Evolutionary conservation across 2,888 invertebrate species (phyloP).

Genomic region (Tiliacea aurago): DNA sequence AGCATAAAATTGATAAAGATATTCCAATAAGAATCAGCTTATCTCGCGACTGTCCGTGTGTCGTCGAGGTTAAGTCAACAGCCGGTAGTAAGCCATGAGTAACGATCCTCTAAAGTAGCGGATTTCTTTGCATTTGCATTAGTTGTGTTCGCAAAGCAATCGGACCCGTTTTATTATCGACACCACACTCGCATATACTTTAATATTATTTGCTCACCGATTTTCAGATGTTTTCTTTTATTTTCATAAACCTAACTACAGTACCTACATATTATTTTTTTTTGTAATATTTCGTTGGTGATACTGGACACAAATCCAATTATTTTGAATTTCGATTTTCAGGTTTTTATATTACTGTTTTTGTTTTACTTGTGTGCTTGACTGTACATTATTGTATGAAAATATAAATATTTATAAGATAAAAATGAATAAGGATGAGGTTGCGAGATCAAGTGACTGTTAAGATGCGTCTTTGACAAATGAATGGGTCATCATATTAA

Average conservation of each 20-base stretch:
- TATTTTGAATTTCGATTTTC: constrained; percentile 41
- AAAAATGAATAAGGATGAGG: constrained; percentile 48
- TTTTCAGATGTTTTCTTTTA: constrained; percentile 40
- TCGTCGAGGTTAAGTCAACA: constrained; percentile 81
- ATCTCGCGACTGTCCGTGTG: constrained; percentile 66
- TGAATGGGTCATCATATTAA: constrained; percentile 41
- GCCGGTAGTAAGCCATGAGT: constrained; percentile 82
- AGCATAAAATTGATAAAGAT: constrained; percentile 45
- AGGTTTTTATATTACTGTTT: no score
- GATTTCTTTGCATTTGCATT: constrained; percentile 84
- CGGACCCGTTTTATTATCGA: constrained; percentile 72
- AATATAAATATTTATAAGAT: constrained; percentile 56
- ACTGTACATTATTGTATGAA: constrained; percentile 33
- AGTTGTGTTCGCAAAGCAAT: constrained; percentile 71
- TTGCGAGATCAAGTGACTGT: constrained; percentile 21
- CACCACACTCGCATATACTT: constrained; percentile 73
- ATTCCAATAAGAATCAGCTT: constrained; percentile 35
- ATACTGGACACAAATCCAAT: not conserved
- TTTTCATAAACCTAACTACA: not conserved
- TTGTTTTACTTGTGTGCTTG: constrained; percentile 16
- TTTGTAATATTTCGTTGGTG: not conserved
- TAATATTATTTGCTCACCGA: constrained; percentile 69
- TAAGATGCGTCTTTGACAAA: constrained; percentile 33
- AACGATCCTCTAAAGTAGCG: constrained; percentile 84
- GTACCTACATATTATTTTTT: not conserved